Conservation (phyloP, 2,888 invertebrate species). For the Beris morrisii region DNA sequence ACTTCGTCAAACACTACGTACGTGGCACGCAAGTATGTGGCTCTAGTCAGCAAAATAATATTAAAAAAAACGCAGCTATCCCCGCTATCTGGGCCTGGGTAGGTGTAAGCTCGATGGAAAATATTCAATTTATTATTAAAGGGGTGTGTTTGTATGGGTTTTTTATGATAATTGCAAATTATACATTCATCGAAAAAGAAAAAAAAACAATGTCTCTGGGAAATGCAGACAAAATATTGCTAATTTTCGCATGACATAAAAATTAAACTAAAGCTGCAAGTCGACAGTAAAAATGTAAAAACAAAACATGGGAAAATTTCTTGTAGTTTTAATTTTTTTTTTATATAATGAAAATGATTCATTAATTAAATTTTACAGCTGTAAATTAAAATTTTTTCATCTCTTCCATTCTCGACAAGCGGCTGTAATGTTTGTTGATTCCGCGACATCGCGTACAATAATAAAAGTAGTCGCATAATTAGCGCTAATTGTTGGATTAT, state of each 20-base stretch:
- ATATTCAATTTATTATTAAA: too few relatives aligned
- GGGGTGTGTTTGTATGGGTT: too few relatives aligned
- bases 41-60: too few relatives aligned
- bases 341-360: slow-evolving; percentile 15
- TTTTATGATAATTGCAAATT: too few relatives aligned
- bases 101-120: too few relatives aligned
- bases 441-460: slow-evolving; percentile 1
- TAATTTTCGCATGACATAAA: neutral
- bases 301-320: slow-evolving; percentile 1
- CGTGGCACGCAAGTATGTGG: neutral
- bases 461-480: slow-evolving; percentile 17
- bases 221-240: too few relatives aligned
- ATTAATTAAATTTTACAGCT: slow-evolving; percentile 21
- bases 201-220: too few relatives aligned
- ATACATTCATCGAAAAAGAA: too few relatives aligned
- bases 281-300: neutral
- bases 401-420: slow-evolving; percentile 2
- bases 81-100: too few relatives aligned
- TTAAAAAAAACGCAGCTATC: too few relatives aligned
- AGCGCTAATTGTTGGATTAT: slow-evolving; percentile 18
- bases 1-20: neutral
- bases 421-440: neutral
- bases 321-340: neutral
- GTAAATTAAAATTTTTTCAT: slow-evolving; percentile 22
- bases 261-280: neutral